Conservation (phyloP, 1,140 invertebrate genomes). For the Latrodectus geometricus region DNA sequence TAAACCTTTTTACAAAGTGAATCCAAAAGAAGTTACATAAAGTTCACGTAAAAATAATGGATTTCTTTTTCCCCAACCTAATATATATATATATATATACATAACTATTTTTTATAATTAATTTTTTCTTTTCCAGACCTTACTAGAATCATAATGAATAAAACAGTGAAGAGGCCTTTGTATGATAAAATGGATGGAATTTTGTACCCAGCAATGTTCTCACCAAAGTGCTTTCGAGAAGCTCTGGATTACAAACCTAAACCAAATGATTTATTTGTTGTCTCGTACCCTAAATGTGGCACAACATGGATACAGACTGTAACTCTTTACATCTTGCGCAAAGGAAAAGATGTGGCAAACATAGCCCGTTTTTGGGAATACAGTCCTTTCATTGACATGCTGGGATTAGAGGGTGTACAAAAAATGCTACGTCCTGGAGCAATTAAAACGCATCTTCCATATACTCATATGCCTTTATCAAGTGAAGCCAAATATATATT, state of each 20-base stretch:
- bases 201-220: background rate
- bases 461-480: constrained; percentile 68
- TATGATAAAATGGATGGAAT: too few relatives aligned
- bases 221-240: constrained; percentile 1
- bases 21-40: too few relatives aligned
- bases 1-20: too few relatives aligned
- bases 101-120: too few relatives aligned
- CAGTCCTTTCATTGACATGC: constrained; percentile 61
- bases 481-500: constrained; percentile 75
- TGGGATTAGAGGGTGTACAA: constrained; percentile 34
- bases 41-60: too few relatives aligned
- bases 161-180: too few relatives aligned
- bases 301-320: constrained; percentile 58
- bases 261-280: constrained; percentile 62
- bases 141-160: too few relatives aligned
- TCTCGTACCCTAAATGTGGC: constrained; percentile 62
- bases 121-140: too few relatives aligned
- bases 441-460: constrained; percentile 61
- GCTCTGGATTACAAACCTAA: constrained; percentile 43
- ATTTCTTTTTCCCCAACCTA: too few relatives aligned
- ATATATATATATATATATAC: too few relatives aligned
- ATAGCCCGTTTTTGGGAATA: constrained; percentile 31
- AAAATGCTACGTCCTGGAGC: constrained; percentile 56
- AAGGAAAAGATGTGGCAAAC: constrained; percentile 33
- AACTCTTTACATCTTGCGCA: constrained; percentile 32